These are phyloP conservation scores for Acromyrmex heyeri DNA, from an alignment of 1,140 invertebrate genomes.

Conservation along the genomic window DNA sequence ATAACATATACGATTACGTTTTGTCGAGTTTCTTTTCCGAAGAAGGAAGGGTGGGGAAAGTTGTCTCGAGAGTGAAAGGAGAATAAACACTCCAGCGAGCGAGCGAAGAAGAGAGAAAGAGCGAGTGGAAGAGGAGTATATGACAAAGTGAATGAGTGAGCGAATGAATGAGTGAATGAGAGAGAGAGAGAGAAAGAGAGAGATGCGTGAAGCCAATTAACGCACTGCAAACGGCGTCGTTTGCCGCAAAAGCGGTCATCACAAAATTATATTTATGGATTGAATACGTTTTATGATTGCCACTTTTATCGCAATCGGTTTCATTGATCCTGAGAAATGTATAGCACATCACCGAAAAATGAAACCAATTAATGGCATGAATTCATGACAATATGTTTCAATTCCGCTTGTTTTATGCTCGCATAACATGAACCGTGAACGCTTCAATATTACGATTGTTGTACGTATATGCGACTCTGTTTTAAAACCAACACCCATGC, in stretches of 20 bases:
- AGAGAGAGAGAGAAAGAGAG: background rate
- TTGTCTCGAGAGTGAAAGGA: conserved; percentile 71
- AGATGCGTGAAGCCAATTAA: conserved; percentile 38
- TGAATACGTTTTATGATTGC: background rate
- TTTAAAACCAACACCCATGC: background rate
- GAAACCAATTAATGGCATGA: background rate
- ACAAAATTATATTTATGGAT: conserved; percentile 2
- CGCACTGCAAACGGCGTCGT: conserved; percentile 26
- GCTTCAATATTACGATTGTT: background rate
- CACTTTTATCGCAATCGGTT: background rate
- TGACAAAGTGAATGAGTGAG: background rate
- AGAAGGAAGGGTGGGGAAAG: conserved; percentile 59
- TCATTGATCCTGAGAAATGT: background rate
- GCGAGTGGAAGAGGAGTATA: background rate
- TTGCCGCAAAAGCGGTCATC: conserved; percentile 3
- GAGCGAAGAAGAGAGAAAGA: background rate
- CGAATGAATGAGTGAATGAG: background rate
- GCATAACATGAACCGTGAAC: background rate
- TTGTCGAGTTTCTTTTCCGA: conserved; percentile 55
- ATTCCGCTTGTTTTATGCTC: conserved; percentile 6
- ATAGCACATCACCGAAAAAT: background rate
- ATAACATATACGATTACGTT: conserved; percentile 70
- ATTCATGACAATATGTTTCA: conserved; percentile 2
- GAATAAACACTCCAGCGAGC: conserved; percentile 20
- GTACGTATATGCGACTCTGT: background rate